Conservation (phyloP, 2,888 invertebrate genomes). For the Stomorhina lunata region DNA sequence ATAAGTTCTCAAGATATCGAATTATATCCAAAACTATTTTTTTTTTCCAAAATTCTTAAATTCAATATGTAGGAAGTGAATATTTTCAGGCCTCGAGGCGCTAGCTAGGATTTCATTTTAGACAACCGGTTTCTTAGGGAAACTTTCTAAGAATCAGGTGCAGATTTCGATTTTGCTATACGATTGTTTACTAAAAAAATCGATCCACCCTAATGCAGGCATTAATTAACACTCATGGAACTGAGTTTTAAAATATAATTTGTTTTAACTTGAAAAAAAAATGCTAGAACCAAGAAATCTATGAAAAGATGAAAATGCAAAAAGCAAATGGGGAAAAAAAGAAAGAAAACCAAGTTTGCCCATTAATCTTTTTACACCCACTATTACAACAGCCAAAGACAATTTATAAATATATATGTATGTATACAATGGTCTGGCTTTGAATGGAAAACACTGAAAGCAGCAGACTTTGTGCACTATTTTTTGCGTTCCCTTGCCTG, state of each 20-base stretch:
- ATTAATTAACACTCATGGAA: slow-evolving; percentile 44
- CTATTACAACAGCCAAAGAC: slow-evolving; percentile 24
- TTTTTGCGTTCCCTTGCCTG: not conserved
- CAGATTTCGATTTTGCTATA: too few species aligned
- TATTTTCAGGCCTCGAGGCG: too few species aligned
- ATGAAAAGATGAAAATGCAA: not conserved
- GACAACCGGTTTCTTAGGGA: too few species aligned
- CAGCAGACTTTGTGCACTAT: slow-evolving; percentile 40
- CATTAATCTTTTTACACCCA: slow-evolving; percentile 60
- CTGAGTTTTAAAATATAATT: slow-evolving; percentile 17
- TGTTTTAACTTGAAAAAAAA: not conserved
- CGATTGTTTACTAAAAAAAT: too few species aligned
- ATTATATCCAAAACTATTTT: too few species aligned
- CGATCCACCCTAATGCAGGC: too few species aligned
- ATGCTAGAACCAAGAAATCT: not conserved
- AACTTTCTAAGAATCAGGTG: too few species aligned
- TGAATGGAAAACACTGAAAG: slow-evolving; percentile 27
- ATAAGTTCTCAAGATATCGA: too few species aligned
- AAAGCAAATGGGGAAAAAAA: not conserved
- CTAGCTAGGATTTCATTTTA: too few species aligned
- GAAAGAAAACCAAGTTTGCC: slow-evolving; percentile 7
- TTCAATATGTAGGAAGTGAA: too few species aligned
- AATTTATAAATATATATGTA: slow-evolving; percentile 12
- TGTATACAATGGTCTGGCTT: not conserved
- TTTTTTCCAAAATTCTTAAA: too few species aligned